Evolutionary conservation across 2,797 vertebrate genomes (phyloP), one percentile per base, ranked within the genome.

Genomic region (Tokudaia muenninki): DNA sequence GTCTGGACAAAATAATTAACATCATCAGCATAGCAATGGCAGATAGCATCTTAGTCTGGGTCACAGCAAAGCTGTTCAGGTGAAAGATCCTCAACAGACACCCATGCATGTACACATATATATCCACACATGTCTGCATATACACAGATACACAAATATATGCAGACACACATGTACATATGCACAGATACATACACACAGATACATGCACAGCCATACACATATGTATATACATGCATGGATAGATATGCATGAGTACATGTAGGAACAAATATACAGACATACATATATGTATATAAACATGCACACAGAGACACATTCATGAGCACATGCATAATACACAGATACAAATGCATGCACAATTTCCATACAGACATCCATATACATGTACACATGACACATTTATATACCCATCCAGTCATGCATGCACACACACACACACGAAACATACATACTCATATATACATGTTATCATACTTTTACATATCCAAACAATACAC

Each of bases 1-100:
- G 94, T 98, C 97, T 97, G 95, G 82, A 97, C 50, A 41, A 97
- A 82, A 97, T 95, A 97, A 97, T 98, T 90, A 98, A 96, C 97
- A 94, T 50, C 47, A 94, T 96, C 97, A 97, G 94, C 1, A 44
- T 95, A 90, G 92, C 95, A 61, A 63, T 97, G 97, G 95, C 92
- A 93, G 10, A 94, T 91, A 82, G 95, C 84, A 74, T 96, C 95
- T 92, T 97, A 94, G 97, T 98, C 86, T 84, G 97, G 88, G 77
- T 81, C 34, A 89, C 90, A 96, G 87, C 91, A 86, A 87, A 84
- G 63, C 82, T 96, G 67, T 96, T 94, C 44, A 95, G 61, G 44
- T 90, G 59, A 96, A 96, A 97, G 96, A 96, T 97, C 92, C 92
- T 98, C 59, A 19, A 63, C 50, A 80, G 52, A 29, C 11, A 77